Base-by-base conservation (phyloP, 1,140 invertebrate genomes). In the Catajapyx aquilonaris region DNA sequence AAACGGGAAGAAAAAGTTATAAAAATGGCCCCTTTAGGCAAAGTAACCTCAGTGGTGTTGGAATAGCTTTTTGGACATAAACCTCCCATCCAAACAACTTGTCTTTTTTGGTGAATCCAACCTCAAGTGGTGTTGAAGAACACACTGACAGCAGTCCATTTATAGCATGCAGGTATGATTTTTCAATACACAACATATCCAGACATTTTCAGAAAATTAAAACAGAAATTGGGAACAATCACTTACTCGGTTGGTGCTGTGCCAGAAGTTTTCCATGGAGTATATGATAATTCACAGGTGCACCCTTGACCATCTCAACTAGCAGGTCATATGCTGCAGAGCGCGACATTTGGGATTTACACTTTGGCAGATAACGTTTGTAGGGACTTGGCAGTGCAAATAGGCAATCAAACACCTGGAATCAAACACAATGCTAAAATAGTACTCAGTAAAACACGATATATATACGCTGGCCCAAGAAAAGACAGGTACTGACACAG, bases 281-380 rank as follows among this genome's bases (percentile, higher is more conserved):
- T 36, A 81, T 66, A 44, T 66, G 68, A 50, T 87, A 91, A 59
- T 91, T 93, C n/a, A 78, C 73, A 1, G 79, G 71, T 31, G 74
- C 71, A 16, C 73, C 76, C 50, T 81, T 79, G 0, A 79, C 76
- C 38, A 93, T 54, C 52, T 93, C 88, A 10, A 90, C 76, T 0
- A 94, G 53, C 1, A 93, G 56, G 59, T 93, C 87, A 50, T 86
- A 94, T 0, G 84, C 81, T 2, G 84, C 78, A 0, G 83, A 81
- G 20, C 88, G 64, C 0, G 85, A 81, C 17, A 79, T 69, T 39
- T 78, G 74, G 31, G 83, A 87, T 57, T 94, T 93, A 56, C 86
- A 93, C 52, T 90, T 90, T 0, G 88, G 87, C 4, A 90, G 69
- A 47, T 86, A 73, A 11, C 86, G 68, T 35, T 81, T 70, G 37